A percentile compares a stretch with the other conserved stretches of the same genome.
Conservation (phyloP, 2,797 vertebrate genomes). For the Allobates femoralis region DNA sequence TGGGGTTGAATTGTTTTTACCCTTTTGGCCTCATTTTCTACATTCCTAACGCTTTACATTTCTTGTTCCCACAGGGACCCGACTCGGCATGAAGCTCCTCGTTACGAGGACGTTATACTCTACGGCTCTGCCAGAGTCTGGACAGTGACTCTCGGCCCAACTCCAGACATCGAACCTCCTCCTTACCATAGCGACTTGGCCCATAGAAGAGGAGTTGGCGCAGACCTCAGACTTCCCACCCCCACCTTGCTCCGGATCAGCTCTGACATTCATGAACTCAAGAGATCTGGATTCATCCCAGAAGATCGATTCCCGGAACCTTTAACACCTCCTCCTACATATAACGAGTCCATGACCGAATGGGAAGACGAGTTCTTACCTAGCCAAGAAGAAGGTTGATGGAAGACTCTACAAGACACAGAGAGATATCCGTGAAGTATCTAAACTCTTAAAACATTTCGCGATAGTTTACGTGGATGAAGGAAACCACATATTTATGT, state of each 20-base stretch:
- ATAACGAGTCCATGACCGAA: slow-evolving; percentile 1
- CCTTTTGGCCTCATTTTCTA: background rate
- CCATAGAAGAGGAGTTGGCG: background rate
- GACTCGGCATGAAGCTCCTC: slow-evolving; percentile 32
- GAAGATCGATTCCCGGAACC: slow-evolving; percentile 41
- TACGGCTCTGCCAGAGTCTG: slow-evolving; percentile 35
- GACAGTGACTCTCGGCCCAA: slow-evolving; percentile 45
- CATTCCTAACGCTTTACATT: background rate
- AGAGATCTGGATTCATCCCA: background rate
- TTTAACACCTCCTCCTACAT: slow-evolving; percentile 55
- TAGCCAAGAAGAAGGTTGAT: slow-evolving; percentile 8
- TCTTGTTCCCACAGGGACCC: background rate
- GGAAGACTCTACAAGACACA: background rate
- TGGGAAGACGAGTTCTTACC: slow-evolving; percentile 48
- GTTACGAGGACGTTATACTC: slow-evolving; percentile 55
- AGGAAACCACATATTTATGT: background rate
- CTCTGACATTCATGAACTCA: slow-evolving; percentile 60
- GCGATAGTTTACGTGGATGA: background rate
- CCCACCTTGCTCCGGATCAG: slow-evolving; percentile 48
- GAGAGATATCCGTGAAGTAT: background rate
- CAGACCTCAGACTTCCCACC: background rate
- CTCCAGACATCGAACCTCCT: slow-evolving; percentile 33
- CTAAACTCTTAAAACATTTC: background rate
- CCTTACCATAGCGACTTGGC: slow-evolving; percentile 4
- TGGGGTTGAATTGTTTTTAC: background rate